Percentiles rank a stretch among this genome's conserved stretches.
phyloP scores from a whole-genome alignment of 2,797 vertebrate species.

The Rhinogobio ventralis region DNA sequence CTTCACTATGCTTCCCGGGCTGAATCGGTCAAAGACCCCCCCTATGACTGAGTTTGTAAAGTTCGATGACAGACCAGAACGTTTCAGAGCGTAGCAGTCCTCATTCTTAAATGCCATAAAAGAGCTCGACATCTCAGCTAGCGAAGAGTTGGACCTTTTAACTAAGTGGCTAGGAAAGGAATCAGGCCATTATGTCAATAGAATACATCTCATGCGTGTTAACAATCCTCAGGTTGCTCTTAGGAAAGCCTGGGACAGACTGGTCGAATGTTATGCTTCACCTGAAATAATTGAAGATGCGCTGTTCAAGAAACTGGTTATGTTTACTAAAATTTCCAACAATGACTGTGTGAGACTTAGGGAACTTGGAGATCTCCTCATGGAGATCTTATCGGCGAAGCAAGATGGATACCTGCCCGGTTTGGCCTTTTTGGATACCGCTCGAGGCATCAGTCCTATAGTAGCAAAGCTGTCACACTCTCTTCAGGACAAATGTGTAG shows the following conservation, averaged over 20 bases:
- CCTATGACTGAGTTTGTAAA: background rate
- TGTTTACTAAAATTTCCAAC: conserved; percentile 14
- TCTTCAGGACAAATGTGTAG: conserved; percentile 50
- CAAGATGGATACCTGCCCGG: conserved; percentile 44
- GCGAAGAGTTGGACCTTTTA: no score
- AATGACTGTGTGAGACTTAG: conserved; percentile 40
- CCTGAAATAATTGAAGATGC: background rate
- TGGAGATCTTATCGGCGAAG: no score
- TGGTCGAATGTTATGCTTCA: background rate
- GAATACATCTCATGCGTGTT: background rate
- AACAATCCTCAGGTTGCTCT: background rate
- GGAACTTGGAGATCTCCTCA: conserved; percentile 54
- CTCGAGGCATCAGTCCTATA: conserved; percentile 25
- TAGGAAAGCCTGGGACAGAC: background rate
- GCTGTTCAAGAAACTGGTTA: conserved; percentile 27
- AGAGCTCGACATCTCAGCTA: no score
- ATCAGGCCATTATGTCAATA: background rate
- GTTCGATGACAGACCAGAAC: no score
- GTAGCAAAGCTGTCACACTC: conserved; percentile 21
- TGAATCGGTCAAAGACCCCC: background rate
- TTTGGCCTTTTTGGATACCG: conserved; percentile 44
- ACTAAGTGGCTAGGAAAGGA: no score
- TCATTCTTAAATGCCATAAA: no score
- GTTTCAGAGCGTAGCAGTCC: no score
- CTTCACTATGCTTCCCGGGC: background rate